phyloP scores from a whole-genome alignment of 2,113 vertebrate genomes.

The Equus quagga region DNA sequence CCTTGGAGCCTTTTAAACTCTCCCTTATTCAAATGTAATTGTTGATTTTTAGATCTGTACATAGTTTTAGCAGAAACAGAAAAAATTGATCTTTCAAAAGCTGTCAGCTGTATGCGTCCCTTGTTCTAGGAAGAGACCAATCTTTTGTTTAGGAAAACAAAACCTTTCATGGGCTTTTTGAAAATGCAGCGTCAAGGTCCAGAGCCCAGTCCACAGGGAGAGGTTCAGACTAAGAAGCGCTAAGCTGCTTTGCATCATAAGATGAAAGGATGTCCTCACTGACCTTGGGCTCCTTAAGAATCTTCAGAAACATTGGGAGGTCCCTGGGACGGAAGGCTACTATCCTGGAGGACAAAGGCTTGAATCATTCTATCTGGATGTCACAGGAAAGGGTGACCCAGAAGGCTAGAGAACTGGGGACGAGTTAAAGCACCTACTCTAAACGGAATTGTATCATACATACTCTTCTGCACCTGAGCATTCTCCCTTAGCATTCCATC shows the following conservation, averaged over 20 bases:
- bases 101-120: background rate
- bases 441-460: no score
- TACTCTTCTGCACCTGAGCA: fast-evolving
- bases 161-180: background rate
- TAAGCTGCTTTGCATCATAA: background rate
- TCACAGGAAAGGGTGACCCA: background rate
- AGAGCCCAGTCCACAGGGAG: background rate
- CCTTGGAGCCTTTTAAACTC: background rate
- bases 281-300: background rate
- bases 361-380: background rate
- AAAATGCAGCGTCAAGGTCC: background rate
- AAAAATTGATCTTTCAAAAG: background rate
- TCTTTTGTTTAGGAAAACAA: slow-evolving; percentile 33
- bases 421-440: background rate
- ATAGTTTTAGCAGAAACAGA: background rate
- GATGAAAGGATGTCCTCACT: background rate
- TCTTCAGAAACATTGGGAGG: background rate
- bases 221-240: background rate
- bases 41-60: background rate
- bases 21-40: background rate
- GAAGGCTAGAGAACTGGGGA: background rate
- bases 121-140: background rate
- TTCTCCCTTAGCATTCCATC: background rate
- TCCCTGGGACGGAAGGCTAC: background rate
- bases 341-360: background rate